Evolutionary conservation across 2,888 invertebrate species (phyloP).

Genomic region (Torymus tubicola): DNA sequence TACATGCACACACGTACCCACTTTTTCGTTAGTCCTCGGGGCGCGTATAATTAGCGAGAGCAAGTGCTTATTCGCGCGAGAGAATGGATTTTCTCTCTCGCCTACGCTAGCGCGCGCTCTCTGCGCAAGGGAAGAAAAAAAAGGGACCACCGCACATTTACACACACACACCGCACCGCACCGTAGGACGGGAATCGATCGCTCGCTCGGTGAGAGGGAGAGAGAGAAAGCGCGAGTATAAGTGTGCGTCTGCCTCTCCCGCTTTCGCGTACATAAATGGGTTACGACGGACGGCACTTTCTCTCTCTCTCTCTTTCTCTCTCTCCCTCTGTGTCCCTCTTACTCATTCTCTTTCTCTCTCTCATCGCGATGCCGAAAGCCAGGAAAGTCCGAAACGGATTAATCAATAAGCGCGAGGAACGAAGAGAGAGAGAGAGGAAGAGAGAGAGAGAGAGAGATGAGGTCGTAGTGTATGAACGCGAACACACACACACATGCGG

Average conservation of each 20-base stretch:
- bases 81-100: no score
- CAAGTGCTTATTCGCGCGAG: not conserved
- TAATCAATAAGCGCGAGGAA: no score
- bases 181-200: constrained; percentile 37
- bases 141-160: not conserved
- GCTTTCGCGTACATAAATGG: constrained; percentile 1
- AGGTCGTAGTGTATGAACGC: no score
- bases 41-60: constrained; percentile 21
- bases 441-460: no score
- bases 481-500: no score
- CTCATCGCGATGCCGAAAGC: constrained; percentile 20
- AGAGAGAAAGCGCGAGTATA: not conserved
- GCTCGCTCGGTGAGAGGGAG: not conserved
- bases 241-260: not conserved
- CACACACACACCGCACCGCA: no score
- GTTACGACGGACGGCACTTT: not conserved
- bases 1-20: no score
- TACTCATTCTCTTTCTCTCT: constrained; percentile 29
- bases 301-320: not conserved
- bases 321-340: not conserved
- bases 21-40: not conserved
- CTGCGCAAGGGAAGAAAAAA: constrained; percentile 10
- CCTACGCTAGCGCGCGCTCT: no score
- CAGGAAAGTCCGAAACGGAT: no score
- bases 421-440: no score